These are phyloP conservation scores for Sebastes aleutianus DNA, from an alignment of 2,797 vertebrate species.

Conservation along the genomic window DNA sequence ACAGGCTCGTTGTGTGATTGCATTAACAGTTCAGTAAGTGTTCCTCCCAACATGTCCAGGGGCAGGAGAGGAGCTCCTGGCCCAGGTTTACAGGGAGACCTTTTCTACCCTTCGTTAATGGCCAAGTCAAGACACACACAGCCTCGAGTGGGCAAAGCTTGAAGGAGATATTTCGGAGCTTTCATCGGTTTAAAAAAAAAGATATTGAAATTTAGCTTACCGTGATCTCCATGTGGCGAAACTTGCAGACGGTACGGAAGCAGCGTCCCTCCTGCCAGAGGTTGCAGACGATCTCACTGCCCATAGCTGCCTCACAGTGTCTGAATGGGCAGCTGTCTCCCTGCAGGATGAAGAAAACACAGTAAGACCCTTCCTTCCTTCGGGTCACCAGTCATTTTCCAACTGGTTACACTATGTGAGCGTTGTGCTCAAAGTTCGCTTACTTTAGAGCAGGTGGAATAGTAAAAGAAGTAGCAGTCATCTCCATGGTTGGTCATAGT, in stretches of 20 bases:
- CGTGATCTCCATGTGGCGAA: slow-evolving; percentile 96
- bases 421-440: neutral
- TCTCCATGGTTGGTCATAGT: slow-evolving; percentile 92
- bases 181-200: neutral
- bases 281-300: slow-evolving; percentile 90
- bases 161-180: neutral
- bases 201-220: slow-evolving; percentile 74
- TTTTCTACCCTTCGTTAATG: slow-evolving; percentile 22
- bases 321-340: slow-evolving; percentile 93
- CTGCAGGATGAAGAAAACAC: slow-evolving; percentile 65
- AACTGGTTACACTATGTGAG: neutral
- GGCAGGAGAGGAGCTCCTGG: neutral
- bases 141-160: slow-evolving; percentile 30
- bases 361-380: neutral
- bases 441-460: slow-evolving; percentile 95
- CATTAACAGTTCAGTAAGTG: neutral
- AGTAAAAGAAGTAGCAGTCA: slow-evolving; percentile 98
- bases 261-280: slow-evolving; percentile 95
- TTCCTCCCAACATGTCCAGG: slow-evolving; percentile 20
- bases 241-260: slow-evolving; percentile 91
- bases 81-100: neutral
- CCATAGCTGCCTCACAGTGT: slow-evolving; percentile 94
- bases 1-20: too few species aligned
- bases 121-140: slow-evolving; percentile 36
- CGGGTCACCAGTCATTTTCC: neutral